Percentiles rank a stretch among this genome's conserved stretches.
phyloP scores from a whole-genome alignment of 1,140 invertebrate species.

The Papilio dardanus region DNA sequence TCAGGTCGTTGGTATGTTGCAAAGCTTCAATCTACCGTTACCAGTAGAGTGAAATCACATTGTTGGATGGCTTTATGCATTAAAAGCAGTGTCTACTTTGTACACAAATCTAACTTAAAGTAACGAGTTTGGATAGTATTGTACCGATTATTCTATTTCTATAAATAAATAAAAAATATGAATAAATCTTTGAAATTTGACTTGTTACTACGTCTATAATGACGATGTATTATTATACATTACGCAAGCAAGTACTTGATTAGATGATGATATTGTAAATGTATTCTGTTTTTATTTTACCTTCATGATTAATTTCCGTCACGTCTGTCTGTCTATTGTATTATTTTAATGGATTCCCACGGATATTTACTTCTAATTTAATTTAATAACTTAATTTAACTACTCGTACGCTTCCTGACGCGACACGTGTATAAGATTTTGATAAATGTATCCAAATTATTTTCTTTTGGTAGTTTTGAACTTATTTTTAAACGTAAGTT shows the following conservation, averaged over 20 bases:
- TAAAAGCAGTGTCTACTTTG: no score
- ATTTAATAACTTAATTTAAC: not conserved
- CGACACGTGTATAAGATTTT: not conserved
- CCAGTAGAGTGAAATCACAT: not conserved
- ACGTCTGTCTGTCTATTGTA: slow-evolving; percentile 5
- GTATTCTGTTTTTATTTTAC: slow-evolving; percentile 14
- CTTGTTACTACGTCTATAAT: not conserved
- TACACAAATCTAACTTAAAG: no score
- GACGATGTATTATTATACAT: not conserved
- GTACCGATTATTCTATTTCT: no score
- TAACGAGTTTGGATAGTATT: no score
- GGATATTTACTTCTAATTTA: not conserved
- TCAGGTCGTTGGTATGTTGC: not conserved
- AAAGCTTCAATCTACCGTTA: slow-evolving; percentile 1
- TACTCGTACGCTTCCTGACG: not conserved
- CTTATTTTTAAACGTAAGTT: not conserved
- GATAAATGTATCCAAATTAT: not conserved
- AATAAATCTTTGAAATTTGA: not conserved
- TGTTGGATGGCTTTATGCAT: not conserved
- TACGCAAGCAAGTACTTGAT: not conserved
- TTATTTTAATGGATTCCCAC: not conserved
- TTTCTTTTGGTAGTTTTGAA: not conserved
- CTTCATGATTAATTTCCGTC: slow-evolving; percentile 19
- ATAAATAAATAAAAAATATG: no score
- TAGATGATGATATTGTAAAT: slow-evolving; percentile 20